A percentile compares a stretch with the other conserved stretches of the same genome.
These are phyloP conservation scores for Pelobates cultripes DNA, from an alignment of 2,797 vertebrate genomes.

Conservation along the genomic window DNA sequence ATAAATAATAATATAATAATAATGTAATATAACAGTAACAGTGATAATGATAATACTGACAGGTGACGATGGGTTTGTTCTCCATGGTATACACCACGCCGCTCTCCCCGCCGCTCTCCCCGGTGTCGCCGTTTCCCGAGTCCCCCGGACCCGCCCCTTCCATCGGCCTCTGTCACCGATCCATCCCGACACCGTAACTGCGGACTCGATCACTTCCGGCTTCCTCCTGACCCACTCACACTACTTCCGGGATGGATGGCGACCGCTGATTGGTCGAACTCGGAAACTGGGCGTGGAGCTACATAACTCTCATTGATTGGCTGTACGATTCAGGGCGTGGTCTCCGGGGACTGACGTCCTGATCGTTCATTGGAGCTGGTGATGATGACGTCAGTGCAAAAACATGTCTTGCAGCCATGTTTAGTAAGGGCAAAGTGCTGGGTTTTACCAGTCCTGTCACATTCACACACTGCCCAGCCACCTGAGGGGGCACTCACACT, in stretches of 20 bases:
- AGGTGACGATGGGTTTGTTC: slow-evolving; percentile 50
- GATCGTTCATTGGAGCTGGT: rapidly evolving
- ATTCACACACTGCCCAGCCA: no score
- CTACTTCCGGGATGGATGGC: slow-evolving; percentile 3
- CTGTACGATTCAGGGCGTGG: background rate
- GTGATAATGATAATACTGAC: no score
- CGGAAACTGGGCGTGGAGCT: background rate
- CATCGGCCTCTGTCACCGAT: slow-evolving; percentile 44
- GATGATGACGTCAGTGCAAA: background rate
- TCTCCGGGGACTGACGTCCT: no score
- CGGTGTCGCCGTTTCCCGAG: slow-evolving; percentile 35
- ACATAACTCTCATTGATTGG: background rate
- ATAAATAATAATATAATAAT: no score
- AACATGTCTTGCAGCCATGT: background rate
- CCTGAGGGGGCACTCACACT: no score
- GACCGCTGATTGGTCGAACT: background rate
- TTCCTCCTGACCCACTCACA: slow-evolving; percentile 12
- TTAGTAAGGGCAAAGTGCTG: background rate
- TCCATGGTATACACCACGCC: slow-evolving; percentile 46
- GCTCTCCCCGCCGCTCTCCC: background rate
- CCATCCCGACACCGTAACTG: slow-evolving; percentile 26
- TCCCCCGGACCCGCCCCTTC: slow-evolving; percentile 44
- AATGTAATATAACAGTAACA: no score
- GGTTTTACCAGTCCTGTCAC: background rate
- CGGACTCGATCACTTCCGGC: slow-evolving; percentile 50